Percentiles rank a stretch among this genome's conserved stretches.
Evolutionary conservation across 2,113 vertebrate species (phyloP).

Genomic region (Stercorarius parasiticus): DNA sequence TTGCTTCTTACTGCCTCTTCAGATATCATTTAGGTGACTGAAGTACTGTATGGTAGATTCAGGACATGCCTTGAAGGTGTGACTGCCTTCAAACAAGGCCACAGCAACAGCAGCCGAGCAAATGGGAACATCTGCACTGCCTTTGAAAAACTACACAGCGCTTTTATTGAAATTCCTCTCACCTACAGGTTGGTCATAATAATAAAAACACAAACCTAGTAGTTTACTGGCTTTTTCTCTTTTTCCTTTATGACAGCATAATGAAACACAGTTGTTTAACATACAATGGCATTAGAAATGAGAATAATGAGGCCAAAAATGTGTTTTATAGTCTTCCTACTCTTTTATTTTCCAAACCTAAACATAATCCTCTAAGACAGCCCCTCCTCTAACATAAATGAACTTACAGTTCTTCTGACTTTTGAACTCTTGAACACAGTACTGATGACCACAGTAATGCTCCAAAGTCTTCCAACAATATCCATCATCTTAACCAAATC

Average conservation of each 20-base stretch:
- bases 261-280: constrained; percentile 19
- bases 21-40: neutral
- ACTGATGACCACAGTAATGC: neutral
- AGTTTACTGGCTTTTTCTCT: constrained; percentile 9
- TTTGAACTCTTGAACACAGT: neutral
- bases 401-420: neutral
- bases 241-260: constrained; percentile 9
- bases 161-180: neutral
- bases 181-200: neutral
- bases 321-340: constrained; percentile 34
- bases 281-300: neutral
- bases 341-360: constrained; percentile 34
- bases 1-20: neutral
- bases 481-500: neutral
- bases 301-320: neutral
- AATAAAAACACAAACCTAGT: constrained; percentile 11
- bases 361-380: neutral
- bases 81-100: neutral
- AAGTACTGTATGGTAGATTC: neutral
- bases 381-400: neutral
- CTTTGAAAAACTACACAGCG: neutral
- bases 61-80: neutral
- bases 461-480: neutral
- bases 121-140: neutral
- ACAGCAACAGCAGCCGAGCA: neutral